Evolutionary conservation across 2,888 invertebrate species (phyloP), one percentile per base, ranked within the genome.

Genomic region (Autographa gamma): DNA sequence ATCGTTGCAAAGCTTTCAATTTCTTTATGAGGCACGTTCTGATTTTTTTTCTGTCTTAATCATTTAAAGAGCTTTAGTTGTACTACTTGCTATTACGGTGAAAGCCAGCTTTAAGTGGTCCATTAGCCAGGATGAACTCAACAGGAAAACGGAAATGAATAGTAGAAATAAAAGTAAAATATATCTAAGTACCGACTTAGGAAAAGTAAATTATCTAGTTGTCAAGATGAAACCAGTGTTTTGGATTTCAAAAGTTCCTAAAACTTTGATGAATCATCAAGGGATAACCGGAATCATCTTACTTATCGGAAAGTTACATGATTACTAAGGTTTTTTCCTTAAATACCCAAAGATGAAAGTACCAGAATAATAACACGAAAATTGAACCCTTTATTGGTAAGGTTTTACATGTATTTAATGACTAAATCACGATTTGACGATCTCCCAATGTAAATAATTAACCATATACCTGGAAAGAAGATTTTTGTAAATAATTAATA

Each of bases 61-160:
- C 48, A 7, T n/a, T 5, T n/a, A n/a, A 7, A 48, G 48, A 48
- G 48, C 48, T 16, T 48, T 48, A 48, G 48, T 48, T 43, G 48
- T 5, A 48, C 48, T 48, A 48, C 48, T 7, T n/a, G n/a, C 8
- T n/a, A 48, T 48, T 48, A n/a, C n/a, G 48, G 48, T 48, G 48
- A 48, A 48, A 48, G 48, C 48, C 16, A 48, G 48, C n/a, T 48
- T 48, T 48, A 48, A 48, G 48, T 48, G 48, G 48, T n/a, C 48
- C 48, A 48, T 48, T 48, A 48, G 48, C n/a, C 48, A 48, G 48
- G 48, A 48, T 48, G 48, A 48, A 48, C 48, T 48, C n/a, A 48
- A 48, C 7, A 48, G 48, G 48, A 48, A 48, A 48, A 48, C 48
- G 16, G 48, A 48, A 48, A 48, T 48, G n/a, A 48, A 48, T 48